A percentile compares a stretch with the other conserved stretches of the same genome.
Conservation (phyloP, 2,888 invertebrate species). For the Clitarchus hookeri region DNA sequence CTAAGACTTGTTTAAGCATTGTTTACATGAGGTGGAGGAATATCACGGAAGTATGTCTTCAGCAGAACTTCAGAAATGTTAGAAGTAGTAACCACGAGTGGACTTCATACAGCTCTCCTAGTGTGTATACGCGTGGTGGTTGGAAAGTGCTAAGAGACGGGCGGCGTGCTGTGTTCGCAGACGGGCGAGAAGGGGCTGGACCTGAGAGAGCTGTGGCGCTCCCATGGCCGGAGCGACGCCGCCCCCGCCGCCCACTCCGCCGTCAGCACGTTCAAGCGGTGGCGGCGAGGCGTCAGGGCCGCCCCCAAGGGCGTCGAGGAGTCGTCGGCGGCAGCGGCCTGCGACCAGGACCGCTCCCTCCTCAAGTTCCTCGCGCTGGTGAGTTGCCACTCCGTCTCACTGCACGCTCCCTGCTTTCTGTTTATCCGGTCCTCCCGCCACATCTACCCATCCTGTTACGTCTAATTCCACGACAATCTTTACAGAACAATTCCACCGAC, state of each 20-base stretch:
- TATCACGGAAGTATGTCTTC: too few relatives aligned
- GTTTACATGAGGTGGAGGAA: too few relatives aligned
- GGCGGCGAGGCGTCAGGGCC: slow-evolving; percentile 41
- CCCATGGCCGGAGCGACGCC: slow-evolving; percentile 42
- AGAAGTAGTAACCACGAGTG: too few relatives aligned
- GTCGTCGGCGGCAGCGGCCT: slow-evolving; percentile 3
- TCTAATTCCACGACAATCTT: too few relatives aligned
- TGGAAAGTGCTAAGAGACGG: not conserved
- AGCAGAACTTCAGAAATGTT: too few relatives aligned
- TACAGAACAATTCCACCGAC: too few relatives aligned
- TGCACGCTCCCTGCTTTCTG: not conserved
- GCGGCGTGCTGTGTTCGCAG: slow-evolving; percentile 49
- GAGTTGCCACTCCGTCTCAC: slow-evolving; percentile 56
- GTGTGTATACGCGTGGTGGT: too few relatives aligned
- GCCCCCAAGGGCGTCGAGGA: not conserved
- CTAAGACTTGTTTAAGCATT: too few relatives aligned
- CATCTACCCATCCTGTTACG: too few relatives aligned
- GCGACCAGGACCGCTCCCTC: slow-evolving; percentile 57
- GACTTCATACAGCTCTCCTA: too few relatives aligned
- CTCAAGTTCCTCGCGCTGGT: slow-evolving; percentile 81
- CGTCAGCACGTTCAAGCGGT: slow-evolving; percentile 52
- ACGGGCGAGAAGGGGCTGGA: slow-evolving; percentile 54
- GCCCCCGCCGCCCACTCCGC: slow-evolving; percentile 46
- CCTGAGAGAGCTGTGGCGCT: slow-evolving; percentile 53
- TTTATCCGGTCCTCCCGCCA: not conserved